Conservation (phyloP, 2,888 invertebrate species). For the Sinodicranocentrus sp. region DNA sequence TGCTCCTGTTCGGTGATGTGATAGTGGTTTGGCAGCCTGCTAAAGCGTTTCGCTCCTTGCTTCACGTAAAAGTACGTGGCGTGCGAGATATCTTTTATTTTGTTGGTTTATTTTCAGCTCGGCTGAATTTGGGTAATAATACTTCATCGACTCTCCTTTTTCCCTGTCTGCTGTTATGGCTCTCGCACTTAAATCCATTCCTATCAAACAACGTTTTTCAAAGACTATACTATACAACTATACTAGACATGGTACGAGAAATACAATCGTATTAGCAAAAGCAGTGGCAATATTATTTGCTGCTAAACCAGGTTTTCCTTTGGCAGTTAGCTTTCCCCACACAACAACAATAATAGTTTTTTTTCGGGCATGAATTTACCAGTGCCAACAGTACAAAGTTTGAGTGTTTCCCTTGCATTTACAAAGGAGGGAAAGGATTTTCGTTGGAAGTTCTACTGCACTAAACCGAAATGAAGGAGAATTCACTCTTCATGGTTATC, state of each 20-base stretch:
- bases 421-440: too few species aligned
- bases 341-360: slow-evolving; percentile 14
- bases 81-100: slow-evolving; percentile 61
- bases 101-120: slow-evolving; percentile 67
- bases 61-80: slow-evolving; percentile 34
- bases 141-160: slow-evolving; percentile 45
- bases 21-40: slow-evolving; percentile 1
- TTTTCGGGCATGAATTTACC: too few species aligned
- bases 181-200: slow-evolving; percentile 6
- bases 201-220: too few species aligned
- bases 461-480: too few species aligned
- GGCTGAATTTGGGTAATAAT: slow-evolving; percentile 62
- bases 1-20: slow-evolving; percentile 15
- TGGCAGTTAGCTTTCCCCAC: slow-evolving; percentile 20
- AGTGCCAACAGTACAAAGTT: too few species aligned
- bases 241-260: too few species aligned
- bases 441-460: too few species aligned
- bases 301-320: slow-evolving; percentile 8
- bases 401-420: too few species aligned
- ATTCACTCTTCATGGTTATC: too few species aligned
- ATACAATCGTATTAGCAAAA: slow-evolving; percentile 6
- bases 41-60: not conserved
- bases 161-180: slow-evolving; percentile 29
- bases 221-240: too few species aligned
- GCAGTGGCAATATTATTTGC: not conserved